Evolutionary conservation across 2,113 vertebrate species (phyloP).

Genomic region (Tragulus kanchil): DNA sequence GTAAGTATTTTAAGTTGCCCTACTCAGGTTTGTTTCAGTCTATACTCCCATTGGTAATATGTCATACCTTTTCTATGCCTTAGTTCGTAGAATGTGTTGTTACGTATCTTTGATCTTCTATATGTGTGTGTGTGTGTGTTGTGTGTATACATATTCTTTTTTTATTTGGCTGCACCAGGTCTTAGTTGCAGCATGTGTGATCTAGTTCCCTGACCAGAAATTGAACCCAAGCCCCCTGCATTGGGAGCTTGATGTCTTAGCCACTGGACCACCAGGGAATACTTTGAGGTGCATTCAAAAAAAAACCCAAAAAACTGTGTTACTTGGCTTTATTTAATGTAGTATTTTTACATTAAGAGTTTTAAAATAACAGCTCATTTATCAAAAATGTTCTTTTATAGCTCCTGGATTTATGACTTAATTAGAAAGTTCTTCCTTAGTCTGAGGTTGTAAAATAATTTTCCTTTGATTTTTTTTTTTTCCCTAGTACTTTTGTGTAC

Average conservation of each 20-base stretch:
- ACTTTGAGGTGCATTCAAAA: too few relatives aligned
- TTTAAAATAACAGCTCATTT: not conserved
- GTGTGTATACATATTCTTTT: too few relatives aligned
- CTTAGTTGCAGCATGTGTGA: too few relatives aligned
- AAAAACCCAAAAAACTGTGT: not conserved
- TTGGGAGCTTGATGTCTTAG: too few relatives aligned
- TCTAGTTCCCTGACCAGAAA: too few relatives aligned
- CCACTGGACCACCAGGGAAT: too few relatives aligned
- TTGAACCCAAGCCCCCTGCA: too few relatives aligned
- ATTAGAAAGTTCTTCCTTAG: not conserved
- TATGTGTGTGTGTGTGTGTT: too few relatives aligned
- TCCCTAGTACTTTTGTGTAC: not conserved
- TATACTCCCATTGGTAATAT: not conserved
- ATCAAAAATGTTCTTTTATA: not conserved
- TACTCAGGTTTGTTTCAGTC: not conserved
- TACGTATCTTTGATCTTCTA: not conserved
- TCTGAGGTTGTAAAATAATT: conserved; percentile 37
- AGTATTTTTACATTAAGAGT: conserved; percentile 23
- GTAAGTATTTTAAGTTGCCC: not conserved
- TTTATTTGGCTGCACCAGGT: too few relatives aligned
- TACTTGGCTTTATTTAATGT: not conserved
- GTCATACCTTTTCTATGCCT: not conserved
- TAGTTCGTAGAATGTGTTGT: not conserved
- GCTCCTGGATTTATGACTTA: not conserved
- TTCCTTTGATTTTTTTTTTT: not conserved